These are phyloP conservation scores for Chaetorhynchus papuensis DNA, from an alignment of 2,113 vertebrate species.

Conservation along the genomic window DNA sequence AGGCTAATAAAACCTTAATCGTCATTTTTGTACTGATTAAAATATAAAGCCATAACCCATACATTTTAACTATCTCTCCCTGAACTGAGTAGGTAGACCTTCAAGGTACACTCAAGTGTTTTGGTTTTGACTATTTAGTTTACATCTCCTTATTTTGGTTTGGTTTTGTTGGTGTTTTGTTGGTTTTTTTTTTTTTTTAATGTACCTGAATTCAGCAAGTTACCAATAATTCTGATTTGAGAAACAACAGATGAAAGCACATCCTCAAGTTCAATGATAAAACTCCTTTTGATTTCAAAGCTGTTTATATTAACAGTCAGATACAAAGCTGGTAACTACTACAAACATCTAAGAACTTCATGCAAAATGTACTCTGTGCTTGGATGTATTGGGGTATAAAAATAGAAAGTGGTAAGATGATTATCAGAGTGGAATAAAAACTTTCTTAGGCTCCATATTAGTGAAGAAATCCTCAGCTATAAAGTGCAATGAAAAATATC, in stretches of 20 bases:
- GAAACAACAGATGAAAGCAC: neutral
- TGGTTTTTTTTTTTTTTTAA: neutral
- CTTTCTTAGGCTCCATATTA: neutral
- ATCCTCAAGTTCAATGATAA: neutral
- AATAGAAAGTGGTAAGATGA: rapidly evolving
- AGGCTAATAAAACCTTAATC: neutral
- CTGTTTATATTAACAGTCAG: neutral
- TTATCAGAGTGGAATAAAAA: neutral
- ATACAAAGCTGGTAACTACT: neutral
- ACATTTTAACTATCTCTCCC: neutral
- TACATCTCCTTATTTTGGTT: neutral
- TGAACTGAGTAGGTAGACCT: neutral
- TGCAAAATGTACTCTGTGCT: neutral
- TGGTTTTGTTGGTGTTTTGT: neutral
- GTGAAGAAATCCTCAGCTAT: neutral
- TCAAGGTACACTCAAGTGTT: neutral
- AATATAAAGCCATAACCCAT: neutral
- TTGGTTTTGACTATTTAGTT: neutral
- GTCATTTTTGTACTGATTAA: neutral
- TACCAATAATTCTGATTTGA: neutral
- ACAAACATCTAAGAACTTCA: neutral
- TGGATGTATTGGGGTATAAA: neutral
- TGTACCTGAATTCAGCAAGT: neutral
- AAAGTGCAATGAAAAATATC: neutral
- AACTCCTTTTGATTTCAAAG: neutral